Conservation (phyloP, 2,888 invertebrate species). For the Euplagia quadripunctaria region DNA sequence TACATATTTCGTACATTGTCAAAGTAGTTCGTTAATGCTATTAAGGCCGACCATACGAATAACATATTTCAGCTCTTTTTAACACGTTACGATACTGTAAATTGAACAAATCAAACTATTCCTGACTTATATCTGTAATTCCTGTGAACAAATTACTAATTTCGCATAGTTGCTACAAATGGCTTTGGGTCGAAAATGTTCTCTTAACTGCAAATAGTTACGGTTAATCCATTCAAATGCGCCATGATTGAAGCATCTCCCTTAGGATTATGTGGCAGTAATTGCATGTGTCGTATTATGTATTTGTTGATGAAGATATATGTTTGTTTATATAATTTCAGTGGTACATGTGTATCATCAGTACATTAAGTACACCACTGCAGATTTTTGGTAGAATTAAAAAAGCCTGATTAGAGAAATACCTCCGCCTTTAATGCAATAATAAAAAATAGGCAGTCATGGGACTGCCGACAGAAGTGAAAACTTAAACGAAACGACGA, state of each 20-base stretch:
- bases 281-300: not conserved
- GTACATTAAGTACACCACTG: not conserved
- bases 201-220: not conserved
- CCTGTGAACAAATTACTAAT: not conserved
- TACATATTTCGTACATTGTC: too few species aligned
- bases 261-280: not conserved
- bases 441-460: too few species aligned
- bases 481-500: too few species aligned
- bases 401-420: too few species aligned
- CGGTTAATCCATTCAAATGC: not conserved
- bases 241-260: slow-evolving; percentile 1
- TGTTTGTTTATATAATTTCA: not conserved
- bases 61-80: not conserved
- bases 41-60: too few species aligned
- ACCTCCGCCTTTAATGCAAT: too few species aligned
- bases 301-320: not conserved
- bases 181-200: not conserved
- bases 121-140: not conserved
- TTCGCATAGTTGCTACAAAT: not conserved
- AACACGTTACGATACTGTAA: not conserved
- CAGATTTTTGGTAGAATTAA: not conserved
- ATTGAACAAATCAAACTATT: not conserved
- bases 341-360: not conserved
- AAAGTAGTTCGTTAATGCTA: too few species aligned
- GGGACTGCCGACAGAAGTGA: too few species aligned